Conservation (phyloP, 2,113 vertebrate genomes). For the Eptesicus fuscus region DNA sequence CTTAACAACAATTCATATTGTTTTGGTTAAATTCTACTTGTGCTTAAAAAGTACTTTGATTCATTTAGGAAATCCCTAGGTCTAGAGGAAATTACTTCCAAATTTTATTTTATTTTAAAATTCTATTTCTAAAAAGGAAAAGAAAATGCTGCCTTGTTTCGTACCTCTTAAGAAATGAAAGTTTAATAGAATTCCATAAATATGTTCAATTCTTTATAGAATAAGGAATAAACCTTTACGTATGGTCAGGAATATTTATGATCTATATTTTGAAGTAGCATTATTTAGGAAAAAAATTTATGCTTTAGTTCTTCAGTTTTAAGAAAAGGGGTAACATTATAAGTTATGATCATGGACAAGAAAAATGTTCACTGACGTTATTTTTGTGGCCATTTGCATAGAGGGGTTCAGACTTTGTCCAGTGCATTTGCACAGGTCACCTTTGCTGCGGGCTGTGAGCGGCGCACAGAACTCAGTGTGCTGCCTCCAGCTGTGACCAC, state of each 20-base stretch:
- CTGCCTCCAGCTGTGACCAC: accelerated
- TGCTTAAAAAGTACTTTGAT: slow-evolving; percentile 2
- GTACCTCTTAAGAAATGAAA: background rate
- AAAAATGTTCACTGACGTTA: background rate
- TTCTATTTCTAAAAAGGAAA: background rate
- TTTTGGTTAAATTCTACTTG: background rate
- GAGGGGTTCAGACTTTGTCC: too few relatives aligned
- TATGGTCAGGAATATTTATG: background rate
- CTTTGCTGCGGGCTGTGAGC: accelerated
- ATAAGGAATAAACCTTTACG: background rate
- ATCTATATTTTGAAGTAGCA: background rate
- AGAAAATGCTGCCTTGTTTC: background rate
- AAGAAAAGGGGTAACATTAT: background rate
- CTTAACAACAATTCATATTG: background rate
- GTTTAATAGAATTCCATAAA: background rate
- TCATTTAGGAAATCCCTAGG: background rate
- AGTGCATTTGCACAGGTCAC: background rate
- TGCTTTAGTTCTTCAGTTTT: background rate
- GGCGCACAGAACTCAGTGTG: accelerated
- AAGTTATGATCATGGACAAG: accelerated
- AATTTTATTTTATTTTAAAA: slow-evolving; percentile 5
- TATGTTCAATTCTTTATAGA: background rate
- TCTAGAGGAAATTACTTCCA: background rate
- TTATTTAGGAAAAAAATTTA: background rate
- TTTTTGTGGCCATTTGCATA: accelerated